Conservation (phyloP, 1,140 invertebrate genomes). For the Piezodorus guildinii region DNA sequence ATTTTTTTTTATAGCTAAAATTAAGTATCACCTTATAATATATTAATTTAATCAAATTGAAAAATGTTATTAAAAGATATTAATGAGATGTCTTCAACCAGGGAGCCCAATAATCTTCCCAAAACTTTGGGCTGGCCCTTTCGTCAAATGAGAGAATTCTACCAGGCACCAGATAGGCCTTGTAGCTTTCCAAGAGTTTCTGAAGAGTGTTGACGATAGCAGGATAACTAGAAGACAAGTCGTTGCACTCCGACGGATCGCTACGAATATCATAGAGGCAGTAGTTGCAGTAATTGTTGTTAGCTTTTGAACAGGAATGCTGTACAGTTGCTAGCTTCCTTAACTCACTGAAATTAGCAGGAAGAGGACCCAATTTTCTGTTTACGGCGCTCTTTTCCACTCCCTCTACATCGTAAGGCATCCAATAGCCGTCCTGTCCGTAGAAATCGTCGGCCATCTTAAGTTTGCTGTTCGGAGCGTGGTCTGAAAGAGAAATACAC, state of each 20-base stretch:
- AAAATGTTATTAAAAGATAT: too few species aligned
- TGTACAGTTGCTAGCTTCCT: neutral
- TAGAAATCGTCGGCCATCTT: neutral
- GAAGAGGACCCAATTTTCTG: too few species aligned
- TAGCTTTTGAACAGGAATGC: neutral
- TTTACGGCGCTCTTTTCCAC: too few species aligned
- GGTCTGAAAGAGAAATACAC: neutral
- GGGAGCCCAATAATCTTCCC: neutral
- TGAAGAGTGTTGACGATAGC: neutral
- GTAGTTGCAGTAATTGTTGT: neutral
- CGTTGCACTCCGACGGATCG: slow-evolving; percentile 1
- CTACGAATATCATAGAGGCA: slow-evolving; percentile 4
- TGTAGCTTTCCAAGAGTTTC: neutral
- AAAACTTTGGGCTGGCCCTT: neutral
- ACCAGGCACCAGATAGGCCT: neutral
- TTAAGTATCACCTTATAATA: too few species aligned
- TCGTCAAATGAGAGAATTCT: neutral
- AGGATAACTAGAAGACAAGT: neutral
- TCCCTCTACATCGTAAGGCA: too few species aligned
- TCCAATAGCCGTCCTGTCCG: neutral
- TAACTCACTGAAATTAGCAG: neutral
- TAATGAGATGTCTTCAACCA: too few species aligned
- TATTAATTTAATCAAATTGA: too few species aligned
- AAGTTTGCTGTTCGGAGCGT: neutral
- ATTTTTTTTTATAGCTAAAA: too few species aligned